Evolutionary conservation across 2,888 invertebrate species (phyloP).

Genomic region (Limnephilus auricula): DNA sequence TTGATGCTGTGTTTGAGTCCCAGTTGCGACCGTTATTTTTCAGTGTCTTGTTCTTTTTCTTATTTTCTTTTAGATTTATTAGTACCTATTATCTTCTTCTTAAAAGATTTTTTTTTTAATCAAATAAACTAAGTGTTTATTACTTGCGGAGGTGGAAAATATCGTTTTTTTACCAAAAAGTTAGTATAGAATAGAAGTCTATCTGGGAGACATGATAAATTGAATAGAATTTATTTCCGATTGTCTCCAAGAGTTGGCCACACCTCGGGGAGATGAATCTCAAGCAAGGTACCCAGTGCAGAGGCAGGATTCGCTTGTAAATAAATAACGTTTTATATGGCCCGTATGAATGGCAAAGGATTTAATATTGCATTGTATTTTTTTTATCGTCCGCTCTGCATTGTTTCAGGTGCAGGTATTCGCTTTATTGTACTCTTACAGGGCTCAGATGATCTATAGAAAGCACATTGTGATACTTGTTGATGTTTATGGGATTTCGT

Average conservation of each 20-base stretch:
- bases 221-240: neutral
- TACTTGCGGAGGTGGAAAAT: neutral
- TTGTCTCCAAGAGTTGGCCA: constrained; percentile 16
- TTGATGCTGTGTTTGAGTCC: no score
- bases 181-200: neutral
- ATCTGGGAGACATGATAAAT: neutral
- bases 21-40: no score
- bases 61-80: no score
- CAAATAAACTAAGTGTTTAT: no score
- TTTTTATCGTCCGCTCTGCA: constrained; percentile 44
- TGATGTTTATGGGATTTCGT: neutral
- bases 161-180: neutral
- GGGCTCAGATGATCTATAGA: neutral
- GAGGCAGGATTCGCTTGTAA: constrained; percentile 46
- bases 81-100: no score
- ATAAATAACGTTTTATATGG: constrained; percentile 58
- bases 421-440: neutral
- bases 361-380: constrained; percentile 50
- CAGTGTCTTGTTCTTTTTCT: no score
- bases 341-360: constrained; percentile 55
- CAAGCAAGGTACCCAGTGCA: constrained; percentile 30
- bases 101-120: no score
- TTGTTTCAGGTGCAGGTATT: constrained; percentile 32
- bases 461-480: neutral
- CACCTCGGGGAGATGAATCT: constrained; percentile 31